phyloP scores from a whole-genome alignment of 2,113 vertebrate species.

The Synchiropus splendidus region DNA sequence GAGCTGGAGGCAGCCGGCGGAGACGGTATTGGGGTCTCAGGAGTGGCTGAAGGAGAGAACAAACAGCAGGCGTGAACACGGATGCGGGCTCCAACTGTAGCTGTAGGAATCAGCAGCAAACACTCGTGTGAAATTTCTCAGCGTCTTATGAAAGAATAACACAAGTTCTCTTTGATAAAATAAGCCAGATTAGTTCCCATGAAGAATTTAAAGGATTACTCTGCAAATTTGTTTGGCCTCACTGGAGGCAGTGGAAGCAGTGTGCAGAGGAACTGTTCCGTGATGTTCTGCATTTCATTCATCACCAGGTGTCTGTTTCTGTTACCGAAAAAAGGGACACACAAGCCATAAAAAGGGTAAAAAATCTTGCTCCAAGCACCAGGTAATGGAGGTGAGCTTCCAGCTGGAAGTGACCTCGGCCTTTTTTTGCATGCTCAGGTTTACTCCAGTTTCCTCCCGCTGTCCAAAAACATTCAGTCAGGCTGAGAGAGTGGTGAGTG shows the following conservation, averaged over 20 bases:
- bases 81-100: slow-evolving; percentile 16
- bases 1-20: slow-evolving; percentile 84
- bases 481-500: too few relatives aligned
- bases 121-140: slow-evolving; percentile 59
- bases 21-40: slow-evolving; percentile 94
- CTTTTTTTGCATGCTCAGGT: too few relatives aligned
- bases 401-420: too few relatives aligned
- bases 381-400: too few relatives aligned
- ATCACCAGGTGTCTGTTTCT: too few relatives aligned
- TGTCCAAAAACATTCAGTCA: not conserved
- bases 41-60: slow-evolving; percentile 77
- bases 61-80: slow-evolving; percentile 18
- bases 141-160: slow-evolving; percentile 60
- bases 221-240: slow-evolving; percentile 35
- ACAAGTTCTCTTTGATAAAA: slow-evolving; percentile 59
- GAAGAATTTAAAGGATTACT: slow-evolving; percentile 60
- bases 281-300: too few relatives aligned
- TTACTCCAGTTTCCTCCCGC: too few relatives aligned
- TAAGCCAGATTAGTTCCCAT: slow-evolving; percentile 64
- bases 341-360: too few relatives aligned
- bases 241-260: too few relatives aligned
- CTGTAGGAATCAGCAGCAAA: slow-evolving; percentile 44
- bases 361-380: too few relatives aligned
- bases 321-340: too few relatives aligned
- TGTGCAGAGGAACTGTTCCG: too few relatives aligned